Conservation (phyloP, 2,113 vertebrate genomes). For the Ophiodon elongatus region DNA sequence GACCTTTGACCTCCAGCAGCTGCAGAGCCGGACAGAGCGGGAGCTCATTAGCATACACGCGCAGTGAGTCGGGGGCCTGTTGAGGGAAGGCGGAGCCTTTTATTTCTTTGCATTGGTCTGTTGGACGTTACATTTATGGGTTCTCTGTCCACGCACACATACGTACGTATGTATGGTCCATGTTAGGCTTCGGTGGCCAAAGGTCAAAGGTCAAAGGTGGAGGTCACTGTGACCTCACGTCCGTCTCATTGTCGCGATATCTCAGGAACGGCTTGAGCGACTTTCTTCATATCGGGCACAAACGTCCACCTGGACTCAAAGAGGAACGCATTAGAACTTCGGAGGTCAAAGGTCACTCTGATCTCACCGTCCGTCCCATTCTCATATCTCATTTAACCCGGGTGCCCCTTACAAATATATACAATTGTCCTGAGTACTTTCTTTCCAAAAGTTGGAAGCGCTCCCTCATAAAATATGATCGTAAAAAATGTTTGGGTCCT, state of each 20-base stretch:
- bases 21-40: conserved; percentile 75
- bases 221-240: too few relatives aligned
- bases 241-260: too few relatives aligned
- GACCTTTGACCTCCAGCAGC: conserved; percentile 74
- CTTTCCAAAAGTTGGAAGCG: neutral
- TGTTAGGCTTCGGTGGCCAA: too few relatives aligned
- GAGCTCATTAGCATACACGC: conserved; percentile 69
- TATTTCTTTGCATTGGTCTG: neutral
- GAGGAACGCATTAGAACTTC: neutral
- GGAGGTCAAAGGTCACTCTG: neutral
- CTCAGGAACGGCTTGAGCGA: too few relatives aligned
- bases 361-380: neutral
- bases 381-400: neutral
- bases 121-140: neutral
- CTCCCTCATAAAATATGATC: neutral
- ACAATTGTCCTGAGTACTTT: neutral
- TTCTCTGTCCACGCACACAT: neutral
- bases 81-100: neutral
- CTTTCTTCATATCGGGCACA: neutral
- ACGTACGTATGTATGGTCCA: too few relatives aligned
- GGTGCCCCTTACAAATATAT: neutral
- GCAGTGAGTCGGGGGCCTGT: conserved; percentile 64
- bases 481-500: neutral
- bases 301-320: neutral
- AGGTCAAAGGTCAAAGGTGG: too few relatives aligned